Evolutionary conservation across 2,888 invertebrate species (phyloP).

Genomic region (Drosophila mimica): DNA sequence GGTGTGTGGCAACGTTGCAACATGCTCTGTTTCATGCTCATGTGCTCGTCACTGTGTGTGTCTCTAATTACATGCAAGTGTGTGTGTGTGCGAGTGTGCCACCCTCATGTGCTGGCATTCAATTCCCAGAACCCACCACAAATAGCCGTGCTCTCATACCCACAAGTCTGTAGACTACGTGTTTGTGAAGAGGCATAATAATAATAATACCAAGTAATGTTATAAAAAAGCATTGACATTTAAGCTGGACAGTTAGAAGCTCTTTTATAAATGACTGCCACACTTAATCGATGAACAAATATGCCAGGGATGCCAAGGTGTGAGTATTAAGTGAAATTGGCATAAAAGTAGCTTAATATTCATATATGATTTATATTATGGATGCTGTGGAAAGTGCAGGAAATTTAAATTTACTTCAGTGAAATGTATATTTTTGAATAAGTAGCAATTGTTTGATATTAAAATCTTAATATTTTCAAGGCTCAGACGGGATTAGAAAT

Average conservation of each 20-base stretch:
- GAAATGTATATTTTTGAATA: background rate
- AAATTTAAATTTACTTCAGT: background rate
- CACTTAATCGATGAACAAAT: conserved; percentile 11
- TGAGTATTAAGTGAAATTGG: background rate
- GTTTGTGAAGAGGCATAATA: conserved; percentile 1
- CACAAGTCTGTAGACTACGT: conserved; percentile 18
- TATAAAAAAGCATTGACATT: conserved; percentile 55
- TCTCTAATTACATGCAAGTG: conserved; percentile 59
- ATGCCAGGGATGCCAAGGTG: conserved; percentile 27
- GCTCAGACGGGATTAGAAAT: background rate
- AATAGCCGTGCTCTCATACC: conserved; percentile 16
- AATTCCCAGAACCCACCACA: conserved; percentile 29
- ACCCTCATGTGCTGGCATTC: background rate
- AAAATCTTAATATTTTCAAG: background rate
- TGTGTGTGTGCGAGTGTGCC: conserved; percentile 3
- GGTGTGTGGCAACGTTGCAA: conserved; percentile 24
- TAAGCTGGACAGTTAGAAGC: conserved; percentile 34
- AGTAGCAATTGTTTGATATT: background rate
- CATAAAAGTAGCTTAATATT: background rate
- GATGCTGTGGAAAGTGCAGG: background rate
- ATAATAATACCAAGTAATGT: conserved; percentile 41
- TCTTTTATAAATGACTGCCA: conserved; percentile 22
- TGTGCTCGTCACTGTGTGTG: conserved; percentile 39
- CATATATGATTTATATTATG: background rate
- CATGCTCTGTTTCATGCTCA: conserved; percentile 37